phyloP scores from a whole-genome alignment of 2,797 vertebrate genomes.

The Neosilurus mollespiculum region DNA sequence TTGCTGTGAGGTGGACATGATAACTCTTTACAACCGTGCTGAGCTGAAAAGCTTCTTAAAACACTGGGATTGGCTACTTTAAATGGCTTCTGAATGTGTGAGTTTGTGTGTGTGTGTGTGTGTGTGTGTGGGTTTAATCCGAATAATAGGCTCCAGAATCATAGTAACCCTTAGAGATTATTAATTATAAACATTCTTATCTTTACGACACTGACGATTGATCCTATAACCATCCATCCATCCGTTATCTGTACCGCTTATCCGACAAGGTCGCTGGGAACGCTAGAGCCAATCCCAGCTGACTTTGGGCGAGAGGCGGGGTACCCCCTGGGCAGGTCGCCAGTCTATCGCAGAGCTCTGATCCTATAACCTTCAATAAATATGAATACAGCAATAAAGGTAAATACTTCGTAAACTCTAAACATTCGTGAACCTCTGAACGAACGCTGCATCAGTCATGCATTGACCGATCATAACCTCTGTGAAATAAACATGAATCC shows the following conservation, averaged over 20 bases:
- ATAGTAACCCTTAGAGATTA: neutral
- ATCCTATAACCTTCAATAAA: neutral
- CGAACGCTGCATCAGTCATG: neutral
- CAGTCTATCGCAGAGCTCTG: neutral
- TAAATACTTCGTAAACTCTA: neutral
- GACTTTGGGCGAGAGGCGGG: too few relatives aligned
- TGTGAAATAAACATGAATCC: neutral
- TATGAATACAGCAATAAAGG: neutral
- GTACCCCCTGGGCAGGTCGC: too few relatives aligned
- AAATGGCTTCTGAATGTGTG: neutral
- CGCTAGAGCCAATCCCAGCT: too few relatives aligned
- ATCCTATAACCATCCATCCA: neutral
- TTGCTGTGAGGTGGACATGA: too few relatives aligned
- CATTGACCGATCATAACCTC: neutral
- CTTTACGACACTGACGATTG: neutral
- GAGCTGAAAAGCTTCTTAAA: constrained; percentile 2
- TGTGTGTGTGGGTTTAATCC: neutral
- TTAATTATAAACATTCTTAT: neutral
- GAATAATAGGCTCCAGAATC: neutral
- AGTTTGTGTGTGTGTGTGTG: neutral
- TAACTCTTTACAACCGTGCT: neutral
- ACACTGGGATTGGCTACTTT: neutral
- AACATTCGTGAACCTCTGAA: neutral
- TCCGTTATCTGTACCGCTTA: too few relatives aligned
- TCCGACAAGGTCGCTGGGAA: too few relatives aligned